Base-by-base conservation (phyloP, 2,888 invertebrate genomes). In the Tyria jacobaeae region DNA sequence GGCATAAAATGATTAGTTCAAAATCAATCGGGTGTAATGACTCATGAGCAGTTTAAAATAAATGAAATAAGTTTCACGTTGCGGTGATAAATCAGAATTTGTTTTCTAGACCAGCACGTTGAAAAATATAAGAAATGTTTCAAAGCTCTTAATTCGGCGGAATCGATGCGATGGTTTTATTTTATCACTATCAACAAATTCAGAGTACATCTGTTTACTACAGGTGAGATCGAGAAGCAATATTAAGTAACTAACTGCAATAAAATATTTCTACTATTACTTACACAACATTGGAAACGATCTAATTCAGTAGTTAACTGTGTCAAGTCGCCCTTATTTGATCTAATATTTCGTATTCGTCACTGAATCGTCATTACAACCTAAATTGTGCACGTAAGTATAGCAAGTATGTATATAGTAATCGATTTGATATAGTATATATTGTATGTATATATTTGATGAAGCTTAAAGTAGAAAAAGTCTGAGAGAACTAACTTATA, bases 281-380 rank as follows among this genome's bases (percentile, higher is more conserved):
- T n/a, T n/a, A n/a, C n/a, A n/a, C n/a, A n/a, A n/a, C n/a, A n/a
- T n/a, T n/a, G n/a, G n/a, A 12, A 50, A 24, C 24, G 35, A 52
- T 31, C 27, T 21, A 41, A 54, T 27, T n/a, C 17, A 41, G 0
- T 17, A n/a, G 21, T 7, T 25, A 37, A 14, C 14, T 44, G 21
- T 54, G 44, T 55, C 31, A 15, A 31, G 21, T 2, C 15, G 14
- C 7, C 37, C 24, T 34, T 34, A 57, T 49, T 48, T 53, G 57
- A 69, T 70, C 70, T 66, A 64, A 47, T 60, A 57, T 60, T 65
- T 65, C 54, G 56, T 2, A 39, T 35, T 35, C 37, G 25, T 15
- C 60, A 64, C 27, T 76, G 68, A 78, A 60, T 79, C 78, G 77
- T 71, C 69, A 70, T 52, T 65, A 67, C 51, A 70, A 66, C 24